Base-by-base conservation (phyloP, 2,888 invertebrate species). In the Labia minor region DNA sequence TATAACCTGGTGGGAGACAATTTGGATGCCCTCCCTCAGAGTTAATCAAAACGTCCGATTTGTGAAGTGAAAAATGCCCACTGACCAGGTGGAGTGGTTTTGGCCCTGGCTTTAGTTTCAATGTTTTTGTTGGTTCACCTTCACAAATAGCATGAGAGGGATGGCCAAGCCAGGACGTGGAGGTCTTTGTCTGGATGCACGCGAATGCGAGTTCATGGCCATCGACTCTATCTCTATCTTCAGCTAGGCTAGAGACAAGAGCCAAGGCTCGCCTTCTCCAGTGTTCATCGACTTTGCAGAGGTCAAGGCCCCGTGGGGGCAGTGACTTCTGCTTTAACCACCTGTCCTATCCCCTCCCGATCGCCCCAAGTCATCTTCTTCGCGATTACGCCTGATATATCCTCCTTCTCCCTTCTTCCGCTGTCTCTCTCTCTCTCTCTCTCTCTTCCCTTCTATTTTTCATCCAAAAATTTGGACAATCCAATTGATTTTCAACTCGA, bases 261-360 rank as follows among this genome's bases (percentile, higher is more conserved):
- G 63, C 16, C 63, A 64, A 37, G 65, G 66, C 62, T 49, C 64
- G 65, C 64, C 49, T 63, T 66, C 67, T 63, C 64, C 61, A 65
- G 65, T 75, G 75, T 74, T 74, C 75, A 72, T 72, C 72, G 74
- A 71, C 70, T 70, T 70, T 69, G 71, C 67, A 67, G 69, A 70
- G 69, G 71, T 71, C 71, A 73, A 72, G 70, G 70, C 73, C 68
- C 67, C 70, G 61, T 75, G 70, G 73, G 75, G 73, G 74, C 74
- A 75, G 75, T 75, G 75, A 75, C 75, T 75, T 14, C 49, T 69
- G 64, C 67, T 67, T 68, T 49, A 62, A 67, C 68, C 64, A 33
- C 11, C 62, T 49, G 37, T 16, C 67, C 62, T 65, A 67, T 66
- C 70, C 62, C 37, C 49, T 19, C 37, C 67, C 64, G 61, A 3